Percentiles rank a stretch among this genome's conserved stretches.
Conservation (phyloP, 2,888 invertebrate species). For the Pachycephus smyrnensis region DNA sequence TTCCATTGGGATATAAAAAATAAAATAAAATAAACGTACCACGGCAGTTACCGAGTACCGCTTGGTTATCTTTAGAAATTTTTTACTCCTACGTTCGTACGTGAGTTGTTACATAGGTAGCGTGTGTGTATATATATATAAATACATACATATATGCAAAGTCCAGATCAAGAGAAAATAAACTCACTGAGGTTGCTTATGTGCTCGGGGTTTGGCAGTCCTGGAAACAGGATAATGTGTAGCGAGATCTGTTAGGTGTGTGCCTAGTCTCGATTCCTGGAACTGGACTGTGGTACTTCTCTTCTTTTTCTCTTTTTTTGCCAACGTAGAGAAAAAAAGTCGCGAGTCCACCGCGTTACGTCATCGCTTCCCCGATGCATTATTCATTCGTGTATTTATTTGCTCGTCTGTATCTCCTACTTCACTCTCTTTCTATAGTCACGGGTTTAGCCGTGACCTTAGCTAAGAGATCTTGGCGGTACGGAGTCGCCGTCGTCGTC, state of each 20-base stretch:
- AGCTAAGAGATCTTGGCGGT: not conserved
- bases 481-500: not conserved
- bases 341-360: conserved; percentile 3
- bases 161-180: not conserved
- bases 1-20: not conserved
- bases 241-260: not conserved
- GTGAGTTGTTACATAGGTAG: not conserved
- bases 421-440: not conserved
- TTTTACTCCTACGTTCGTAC: not conserved
- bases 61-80: not conserved
- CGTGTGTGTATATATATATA: no score
- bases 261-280: not conserved
- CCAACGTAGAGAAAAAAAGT: not conserved
- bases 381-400: conserved; percentile 2
- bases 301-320: not conserved
- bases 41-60: not conserved
- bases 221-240: not conserved
- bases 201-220: not conserved
- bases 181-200: not conserved
- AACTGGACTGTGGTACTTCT: not conserved
- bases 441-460: not conserved
- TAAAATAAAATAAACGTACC: not conserved
- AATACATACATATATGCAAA: not conserved
- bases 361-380: not conserved
- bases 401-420: not conserved